A percentile compares a stretch with the other conserved stretches of the same genome.
These are phyloP conservation scores for Malurus melanocephalus DNA, from an alignment of 2,113 vertebrate species.

Conservation along the genomic window DNA sequence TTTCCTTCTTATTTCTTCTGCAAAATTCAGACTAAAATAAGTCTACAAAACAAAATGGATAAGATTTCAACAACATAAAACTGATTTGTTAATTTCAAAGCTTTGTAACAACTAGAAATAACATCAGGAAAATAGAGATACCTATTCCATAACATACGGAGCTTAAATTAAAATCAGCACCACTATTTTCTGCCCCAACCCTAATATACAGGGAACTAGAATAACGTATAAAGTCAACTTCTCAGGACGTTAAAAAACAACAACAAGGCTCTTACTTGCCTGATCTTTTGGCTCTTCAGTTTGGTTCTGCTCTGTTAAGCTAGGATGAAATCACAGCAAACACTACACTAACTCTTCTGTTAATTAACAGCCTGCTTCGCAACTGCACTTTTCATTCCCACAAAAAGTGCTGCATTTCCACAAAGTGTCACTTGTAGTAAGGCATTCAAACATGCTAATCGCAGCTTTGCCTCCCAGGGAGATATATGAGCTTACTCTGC, in stretches of 20 bases:
- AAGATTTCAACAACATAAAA: neutral
- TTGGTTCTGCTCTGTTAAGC: slow-evolving; percentile 54
- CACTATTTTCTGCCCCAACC: neutral
- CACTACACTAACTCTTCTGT: slow-evolving; percentile 56
- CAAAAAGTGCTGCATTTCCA: slow-evolving; percentile 50
- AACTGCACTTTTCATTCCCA: slow-evolving; percentile 48
- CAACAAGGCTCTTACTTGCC: neutral
- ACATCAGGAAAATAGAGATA: neutral
- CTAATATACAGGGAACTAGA: neutral
- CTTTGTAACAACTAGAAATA: neutral
- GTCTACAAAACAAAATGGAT: too few species aligned
- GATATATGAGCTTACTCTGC: neutral
- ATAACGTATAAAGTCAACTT: neutral
- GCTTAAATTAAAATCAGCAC: neutral
- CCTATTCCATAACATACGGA: neutral
- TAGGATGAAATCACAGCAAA: slow-evolving; percentile 56
- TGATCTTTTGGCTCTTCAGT: neutral
- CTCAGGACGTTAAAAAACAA: neutral
- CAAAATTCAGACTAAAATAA: neutral
- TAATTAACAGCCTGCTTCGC: slow-evolving; percentile 53
- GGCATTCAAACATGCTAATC: slow-evolving; percentile 57
- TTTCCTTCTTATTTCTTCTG: neutral
- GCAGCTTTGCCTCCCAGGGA: slow-evolving; percentile 32
- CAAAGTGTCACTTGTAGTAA: slow-evolving; percentile 59
- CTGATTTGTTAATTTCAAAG: neutral